Base-by-base conservation (phyloP, 2,888 invertebrate genomes). In the Drosophila melanosoma region DNA sequence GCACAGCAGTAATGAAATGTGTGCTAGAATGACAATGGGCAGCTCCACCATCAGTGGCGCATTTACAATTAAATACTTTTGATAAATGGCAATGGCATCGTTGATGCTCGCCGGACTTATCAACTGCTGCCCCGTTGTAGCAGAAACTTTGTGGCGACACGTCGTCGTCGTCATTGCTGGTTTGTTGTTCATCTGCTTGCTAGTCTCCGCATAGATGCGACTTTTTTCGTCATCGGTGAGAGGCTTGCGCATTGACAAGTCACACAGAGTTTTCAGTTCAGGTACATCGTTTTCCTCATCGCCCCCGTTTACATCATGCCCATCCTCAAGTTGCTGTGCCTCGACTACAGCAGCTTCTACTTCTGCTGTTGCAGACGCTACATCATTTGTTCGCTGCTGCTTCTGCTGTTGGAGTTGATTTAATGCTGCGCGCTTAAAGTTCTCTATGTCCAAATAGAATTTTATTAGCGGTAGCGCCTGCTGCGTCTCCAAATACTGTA, bases 401-500 rank as follows among this genome's bases (percentile, higher is more conserved):
- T 81, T 79, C 54, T 92, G 82, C 15, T 82, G 79, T 52, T 92
- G 89, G n/a, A 83, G 62, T 59, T 91, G 87, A 23, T 75, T 72
- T 26, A 88, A 12, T 3, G 92, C 91, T 10, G 94, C 93, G 5
- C 91, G 91, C 88, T 94, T 95, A 85, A 96, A 95, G 82, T 95
- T 95, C 89, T 97, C 96, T 52, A 96, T 94, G 87, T 97, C 97
- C 77, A 97, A 91, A 95, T 96, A 97, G 92, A 97, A 96, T 91
- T 96, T 96, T 1, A 97, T 94, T 38, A 96, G 93, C 26, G 94
- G 93, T 64, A 96, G 93, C 63, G 95, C 95, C 67, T 95, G 95
- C 77, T 95, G 94, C n/a, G 95, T 94, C 89, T 98, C 97, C 95
- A 98, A 95, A 93, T 95, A 98, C 89, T 97, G 97, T 64, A 97